These are phyloP conservation scores for Hapalemur alaotrensis DNA, from an alignment of 2,797 vertebrate genomes.

Conservation along the genomic window DNA sequence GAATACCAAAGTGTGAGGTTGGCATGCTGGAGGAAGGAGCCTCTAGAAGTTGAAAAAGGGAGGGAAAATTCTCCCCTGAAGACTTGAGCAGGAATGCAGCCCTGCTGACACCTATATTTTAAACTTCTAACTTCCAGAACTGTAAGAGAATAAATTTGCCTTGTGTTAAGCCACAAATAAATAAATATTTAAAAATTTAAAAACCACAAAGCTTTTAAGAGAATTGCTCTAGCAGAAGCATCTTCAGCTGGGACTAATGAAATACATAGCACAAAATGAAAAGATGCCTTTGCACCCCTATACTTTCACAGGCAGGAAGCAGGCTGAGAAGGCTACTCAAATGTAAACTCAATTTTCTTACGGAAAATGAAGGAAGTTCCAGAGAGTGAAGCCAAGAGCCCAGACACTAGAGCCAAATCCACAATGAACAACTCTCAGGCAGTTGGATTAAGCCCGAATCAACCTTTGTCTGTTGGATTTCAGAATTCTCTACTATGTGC, in stretches of 20 bases:
- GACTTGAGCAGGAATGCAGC: no score
- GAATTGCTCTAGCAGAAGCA: not conserved
- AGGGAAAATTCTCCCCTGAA: no score
- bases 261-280: not conserved
- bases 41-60: no score
- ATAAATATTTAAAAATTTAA: no score
- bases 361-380: conserved; percentile 14
- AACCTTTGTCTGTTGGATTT: not conserved
- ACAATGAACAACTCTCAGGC: not conserved
- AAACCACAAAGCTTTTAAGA: not conserved
- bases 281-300: not conserved
- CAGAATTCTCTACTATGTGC: not conserved
- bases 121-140: no score
- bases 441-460: not conserved
- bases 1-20: no score
- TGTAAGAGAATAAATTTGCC: no score
- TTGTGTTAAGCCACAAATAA: no score
- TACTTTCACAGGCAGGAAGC: not conserved
- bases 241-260: not conserved
- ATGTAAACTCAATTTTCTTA: conserved; percentile 27
- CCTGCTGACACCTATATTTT: no score
- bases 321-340: not conserved
- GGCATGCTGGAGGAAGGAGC: no score
- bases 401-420: not conserved
- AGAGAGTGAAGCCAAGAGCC: not conserved